These are phyloP conservation scores for Chamaetylas fuelleborni DNA, from an alignment of 2,113 vertebrate genomes.

Conservation along the genomic window DNA sequence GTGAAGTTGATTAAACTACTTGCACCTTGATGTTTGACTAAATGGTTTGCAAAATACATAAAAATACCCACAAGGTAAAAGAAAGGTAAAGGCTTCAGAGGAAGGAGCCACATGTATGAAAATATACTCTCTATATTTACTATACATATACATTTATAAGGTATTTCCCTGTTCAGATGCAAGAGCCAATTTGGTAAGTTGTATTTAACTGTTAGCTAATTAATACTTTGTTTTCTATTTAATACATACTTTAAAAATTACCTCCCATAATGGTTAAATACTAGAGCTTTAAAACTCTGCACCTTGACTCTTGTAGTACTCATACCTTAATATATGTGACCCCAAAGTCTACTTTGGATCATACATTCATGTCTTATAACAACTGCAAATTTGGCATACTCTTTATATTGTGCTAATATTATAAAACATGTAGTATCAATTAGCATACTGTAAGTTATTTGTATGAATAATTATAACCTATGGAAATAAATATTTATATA, in stretches of 20 bases:
- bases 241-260: background rate
- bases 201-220: background rate
- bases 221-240: background rate
- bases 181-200: background rate
- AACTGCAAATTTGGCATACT: background rate
- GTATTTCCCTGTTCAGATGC: background rate
- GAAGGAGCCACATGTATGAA: background rate
- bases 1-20: background rate
- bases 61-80: background rate
- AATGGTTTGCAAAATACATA: background rate
- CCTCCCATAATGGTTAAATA: fast-evolving
- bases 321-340: background rate
- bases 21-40: background rate
- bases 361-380: background rate
- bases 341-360: background rate
- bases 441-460: background rate
- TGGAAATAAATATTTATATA: background rate
- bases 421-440: background rate
- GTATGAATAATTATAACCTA: background rate
- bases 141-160: background rate
- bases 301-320: background rate
- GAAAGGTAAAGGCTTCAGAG: background rate
- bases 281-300: background rate
- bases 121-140: background rate
- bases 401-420: background rate